These are phyloP conservation scores for Anguilla rostrata DNA, from an alignment of 2,113 vertebrate species.

Conservation along the genomic window DNA sequence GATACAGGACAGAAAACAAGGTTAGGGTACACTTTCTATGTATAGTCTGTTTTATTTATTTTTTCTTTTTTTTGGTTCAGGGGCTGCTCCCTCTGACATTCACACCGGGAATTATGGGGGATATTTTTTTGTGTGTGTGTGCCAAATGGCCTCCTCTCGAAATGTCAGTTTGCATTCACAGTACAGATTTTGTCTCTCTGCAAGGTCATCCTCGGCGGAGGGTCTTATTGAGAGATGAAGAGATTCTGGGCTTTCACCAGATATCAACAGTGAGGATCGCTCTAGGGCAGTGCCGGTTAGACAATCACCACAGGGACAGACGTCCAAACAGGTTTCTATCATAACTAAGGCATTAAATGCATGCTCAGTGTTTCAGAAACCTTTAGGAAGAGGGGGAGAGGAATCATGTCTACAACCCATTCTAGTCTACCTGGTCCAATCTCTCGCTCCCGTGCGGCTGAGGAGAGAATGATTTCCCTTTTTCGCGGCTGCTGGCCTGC, in stretches of 20 bases:
- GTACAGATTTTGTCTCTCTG: not conserved
- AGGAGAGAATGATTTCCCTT: constrained; percentile 38
- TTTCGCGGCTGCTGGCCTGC: constrained; percentile 52
- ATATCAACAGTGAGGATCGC: constrained; percentile 25
- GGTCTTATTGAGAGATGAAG: constrained; percentile 5
- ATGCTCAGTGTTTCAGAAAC: not conserved
- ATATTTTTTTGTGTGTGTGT: not conserved
- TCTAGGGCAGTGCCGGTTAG: not conserved
- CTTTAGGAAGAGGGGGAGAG: not conserved
- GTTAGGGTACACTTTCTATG: not conserved
- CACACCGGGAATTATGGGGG: not conserved
- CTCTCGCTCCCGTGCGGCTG: constrained; percentile 22
- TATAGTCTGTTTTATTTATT: not conserved
- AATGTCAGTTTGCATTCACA: not conserved
- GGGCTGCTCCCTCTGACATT: no score
- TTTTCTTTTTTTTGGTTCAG: not conserved
- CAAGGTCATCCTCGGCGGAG: not conserved
- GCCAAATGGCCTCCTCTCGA: not conserved
- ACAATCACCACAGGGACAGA: constrained; percentile 22
- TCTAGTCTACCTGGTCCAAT: constrained; percentile 36
- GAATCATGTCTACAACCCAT: not conserved
- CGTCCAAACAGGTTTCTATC: not conserved
- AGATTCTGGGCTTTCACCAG: not conserved
- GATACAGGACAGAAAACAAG: not conserved
- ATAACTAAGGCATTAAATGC: not conserved